These are phyloP conservation scores for Mimumesa dahlbomi DNA, from an alignment of 2,888 invertebrate genomes.

Conservation along the genomic window DNA sequence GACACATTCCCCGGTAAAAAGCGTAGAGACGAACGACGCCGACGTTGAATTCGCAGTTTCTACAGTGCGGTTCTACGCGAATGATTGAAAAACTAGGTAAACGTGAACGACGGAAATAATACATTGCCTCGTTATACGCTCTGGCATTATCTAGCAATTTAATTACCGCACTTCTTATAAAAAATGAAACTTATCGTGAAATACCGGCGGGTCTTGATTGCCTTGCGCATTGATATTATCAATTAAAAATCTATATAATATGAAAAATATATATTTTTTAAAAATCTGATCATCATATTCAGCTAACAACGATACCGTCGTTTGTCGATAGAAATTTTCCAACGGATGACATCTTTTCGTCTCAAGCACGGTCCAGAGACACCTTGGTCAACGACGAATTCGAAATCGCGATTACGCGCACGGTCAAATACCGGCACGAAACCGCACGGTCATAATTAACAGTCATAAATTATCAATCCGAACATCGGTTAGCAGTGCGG, in stretches of 20 bases:
- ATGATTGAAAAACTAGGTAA: not conserved
- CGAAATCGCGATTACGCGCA: slow-evolving; percentile 62
- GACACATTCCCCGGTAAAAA: slow-evolving; percentile 4
- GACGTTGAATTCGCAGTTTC: not conserved
- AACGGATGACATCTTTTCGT: too few species aligned
- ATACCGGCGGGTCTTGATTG: too few species aligned
- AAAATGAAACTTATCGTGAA: too few species aligned
- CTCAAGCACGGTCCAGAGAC: slow-evolving; percentile 20
- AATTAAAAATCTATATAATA: too few species aligned
- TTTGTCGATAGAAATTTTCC: too few species aligned
- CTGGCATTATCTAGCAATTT: too few species aligned
- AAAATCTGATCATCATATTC: too few species aligned
- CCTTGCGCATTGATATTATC: too few species aligned
- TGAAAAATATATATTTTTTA: too few species aligned
- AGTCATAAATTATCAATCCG: slow-evolving; percentile 80
- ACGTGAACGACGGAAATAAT: not conserved
- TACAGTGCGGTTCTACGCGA: not conserved
- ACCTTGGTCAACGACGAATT: slow-evolving; percentile 19
- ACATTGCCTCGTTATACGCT: not conserved
- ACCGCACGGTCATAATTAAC: slow-evolving; percentile 79
- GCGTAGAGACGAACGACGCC: not conserved
- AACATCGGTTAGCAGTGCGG: slow-evolving; percentile 75
- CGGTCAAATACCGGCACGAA: slow-evolving; percentile 68
- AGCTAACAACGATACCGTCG: too few species aligned
- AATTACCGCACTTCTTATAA: too few species aligned